Base-by-base conservation (phyloP, 1,140 invertebrate genomes). In the Druon quercuslanigerum region DNA sequence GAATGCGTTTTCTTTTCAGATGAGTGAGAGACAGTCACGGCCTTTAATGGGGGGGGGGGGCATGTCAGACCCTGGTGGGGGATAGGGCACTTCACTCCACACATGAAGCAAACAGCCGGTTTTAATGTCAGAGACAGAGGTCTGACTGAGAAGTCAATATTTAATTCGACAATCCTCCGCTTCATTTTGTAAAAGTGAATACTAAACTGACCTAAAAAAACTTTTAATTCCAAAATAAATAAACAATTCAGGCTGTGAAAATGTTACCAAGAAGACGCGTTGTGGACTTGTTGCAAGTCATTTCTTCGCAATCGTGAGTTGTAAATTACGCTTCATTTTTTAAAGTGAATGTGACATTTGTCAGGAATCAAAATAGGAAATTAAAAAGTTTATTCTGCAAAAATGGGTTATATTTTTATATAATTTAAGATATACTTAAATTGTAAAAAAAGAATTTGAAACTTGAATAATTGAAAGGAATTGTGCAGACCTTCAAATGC, bases 251-350 rank as follows among this genome's bases (percentile, higher is more conserved):
- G 82, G 75, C 77, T 40, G 76, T 82, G 51, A 88, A 83, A 77
- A 92, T 92, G 92, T 76, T 86, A 70, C 81, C 87, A 13, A 87
- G 87, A 86, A 88, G 83, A 77, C 88, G 89, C n/a, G 86, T 91
- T 20, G 75, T 92, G 54, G 88, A 92, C 80, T 82, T 92, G 51
- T 79, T 92, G 33, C 88, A 89, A 79, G 81, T 88, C 11, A 89
- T 92, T 75, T 89, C 89, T 9, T 87, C 86, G 33, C 87, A 91
- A 77, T 91, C 90, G 91, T 92, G 84, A 92, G 91, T 92, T 85
- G 0, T 33, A 5, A 33, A 33, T 33, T 33, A 5, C 25, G 3
- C 5, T 33, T 33, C 4, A 33, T 33, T 33, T 33, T 33, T 33
- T 2, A 33, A 33, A 33, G 25, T 33, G 25, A 33, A 16, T 54